A percentile compares a stretch with the other conserved stretches of the same genome.
Conservation (phyloP, 2,888 invertebrate genomes). For the Psylliodes chrysocephalus region DNA sequence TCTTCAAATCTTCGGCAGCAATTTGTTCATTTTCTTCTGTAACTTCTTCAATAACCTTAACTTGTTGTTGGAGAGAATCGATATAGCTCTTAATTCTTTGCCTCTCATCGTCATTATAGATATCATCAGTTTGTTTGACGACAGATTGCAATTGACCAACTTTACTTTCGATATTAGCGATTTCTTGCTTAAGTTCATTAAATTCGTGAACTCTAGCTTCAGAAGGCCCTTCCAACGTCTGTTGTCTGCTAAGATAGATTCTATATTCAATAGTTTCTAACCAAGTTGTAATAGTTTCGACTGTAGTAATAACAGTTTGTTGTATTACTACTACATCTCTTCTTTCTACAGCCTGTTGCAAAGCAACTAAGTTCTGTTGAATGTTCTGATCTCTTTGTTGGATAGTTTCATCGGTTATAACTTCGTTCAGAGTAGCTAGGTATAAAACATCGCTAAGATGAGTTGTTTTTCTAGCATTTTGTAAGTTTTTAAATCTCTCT, state of each 20-base stretch:
- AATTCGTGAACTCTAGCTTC: conserved; percentile 71
- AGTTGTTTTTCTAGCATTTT: conserved; percentile 67
- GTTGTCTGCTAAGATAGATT: conserved; percentile 72
- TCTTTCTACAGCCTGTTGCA: conserved; percentile 70
- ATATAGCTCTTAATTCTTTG: conserved; percentile 69
- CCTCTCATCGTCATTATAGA: conserved; percentile 64
- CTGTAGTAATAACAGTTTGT: conserved; percentile 77
- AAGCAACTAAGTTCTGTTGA: conserved; percentile 69
- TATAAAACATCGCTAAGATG: conserved; percentile 72
- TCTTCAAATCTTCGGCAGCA: conserved; percentile 71
- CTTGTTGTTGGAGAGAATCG: conserved; percentile 72
- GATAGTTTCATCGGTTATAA: conserved; percentile 67
- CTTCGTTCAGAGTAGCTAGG: conserved; percentile 70
- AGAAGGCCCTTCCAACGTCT: conserved; percentile 69
- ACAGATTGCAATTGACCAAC: conserved; percentile 72
- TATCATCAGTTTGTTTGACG: conserved; percentile 65
- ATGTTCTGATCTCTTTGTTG: conserved; percentile 70
- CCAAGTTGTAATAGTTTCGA: conserved; percentile 86
- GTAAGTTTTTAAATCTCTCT: conserved; percentile 68
- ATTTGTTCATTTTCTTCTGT: conserved; percentile 70
- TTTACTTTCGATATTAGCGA: conserved; percentile 74
- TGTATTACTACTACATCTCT: conserved; percentile 72
- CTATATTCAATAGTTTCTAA: conserved; percentile 86
- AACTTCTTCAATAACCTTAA: conserved; percentile 75
- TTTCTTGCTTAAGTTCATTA: conserved; percentile 73